These are phyloP conservation scores for Coelopa frigida DNA, from an alignment of 1,140 invertebrate genomes.

Conservation along the genomic window DNA sequence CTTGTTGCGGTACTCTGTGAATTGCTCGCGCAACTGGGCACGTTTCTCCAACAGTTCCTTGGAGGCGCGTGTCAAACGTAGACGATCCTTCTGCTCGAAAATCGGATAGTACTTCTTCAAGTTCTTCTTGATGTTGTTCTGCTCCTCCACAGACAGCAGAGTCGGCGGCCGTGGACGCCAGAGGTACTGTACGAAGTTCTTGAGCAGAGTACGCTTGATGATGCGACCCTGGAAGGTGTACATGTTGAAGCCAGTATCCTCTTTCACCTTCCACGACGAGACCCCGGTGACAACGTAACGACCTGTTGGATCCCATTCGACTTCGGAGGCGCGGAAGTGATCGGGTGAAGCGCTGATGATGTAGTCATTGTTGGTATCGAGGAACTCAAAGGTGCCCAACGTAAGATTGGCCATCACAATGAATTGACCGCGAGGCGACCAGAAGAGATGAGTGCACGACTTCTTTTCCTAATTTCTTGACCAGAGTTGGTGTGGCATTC, in stretches of 20 bases:
- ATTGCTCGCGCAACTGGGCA: constrained; percentile 79
- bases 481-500: constrained; percentile 74
- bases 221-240: constrained; percentile 96
- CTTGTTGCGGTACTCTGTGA: constrained; percentile 71
- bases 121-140: constrained; percentile 95
- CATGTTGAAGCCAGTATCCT: constrained; percentile 93
- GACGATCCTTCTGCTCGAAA: constrained; percentile 94
- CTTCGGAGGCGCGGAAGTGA: constrained; percentile 85
- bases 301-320: constrained; percentile 99
- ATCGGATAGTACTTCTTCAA: constrained; percentile 94
- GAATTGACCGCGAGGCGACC: constrained; percentile 94
- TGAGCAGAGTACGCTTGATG: constrained; percentile 68
- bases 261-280: constrained; percentile 92
- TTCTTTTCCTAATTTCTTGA: constrained; percentile 90
- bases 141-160: constrained; percentile 69
- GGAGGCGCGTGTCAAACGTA: constrained; percentile 85
- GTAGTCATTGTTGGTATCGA: constrained; percentile 86
- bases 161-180: constrained; percentile 93
- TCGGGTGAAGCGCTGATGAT: constrained; percentile 88
- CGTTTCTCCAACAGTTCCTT: constrained; percentile 96
- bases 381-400: constrained; percentile 87
- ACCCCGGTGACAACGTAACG: constrained; percentile 94
- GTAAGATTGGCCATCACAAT: constrained; percentile 83
- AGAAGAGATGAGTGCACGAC: constrained; percentile 90
- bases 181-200: constrained; percentile 88